phyloP scores from a whole-genome alignment of 92 coral and sea anemone genomes.

The Palythoa grandiflora region DNA sequence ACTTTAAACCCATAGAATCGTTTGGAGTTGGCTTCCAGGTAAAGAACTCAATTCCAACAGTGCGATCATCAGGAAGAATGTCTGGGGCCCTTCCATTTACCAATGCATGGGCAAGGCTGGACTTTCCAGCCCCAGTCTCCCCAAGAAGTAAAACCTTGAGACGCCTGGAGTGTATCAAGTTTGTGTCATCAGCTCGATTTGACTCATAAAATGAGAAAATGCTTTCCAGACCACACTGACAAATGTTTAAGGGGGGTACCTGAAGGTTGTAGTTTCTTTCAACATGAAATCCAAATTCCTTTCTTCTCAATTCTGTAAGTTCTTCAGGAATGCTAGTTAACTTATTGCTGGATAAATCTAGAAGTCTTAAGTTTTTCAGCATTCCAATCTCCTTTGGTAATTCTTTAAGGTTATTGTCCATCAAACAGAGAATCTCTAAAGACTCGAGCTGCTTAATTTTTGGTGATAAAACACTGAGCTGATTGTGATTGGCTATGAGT shows the following conservation, averaged over 20 bases:
- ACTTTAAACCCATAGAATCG: constrained; percentile 76
- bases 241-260: constrained; percentile 85
- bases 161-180: constrained; percentile 78
- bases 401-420: constrained; percentile 71
- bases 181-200: constrained; percentile 45
- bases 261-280: constrained; percentile 80
- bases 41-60: constrained; percentile 88
- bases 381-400: constrained; percentile 83
- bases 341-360: constrained; percentile 82
- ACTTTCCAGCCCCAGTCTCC: constrained; percentile 93
- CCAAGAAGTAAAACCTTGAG: constrained; percentile 89
- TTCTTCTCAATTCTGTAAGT: constrained; percentile 62
- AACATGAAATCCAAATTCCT: constrained; percentile 59
- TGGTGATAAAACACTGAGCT: constrained; percentile 66
- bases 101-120: constrained; percentile 83
- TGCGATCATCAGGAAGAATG: constrained; percentile 70
- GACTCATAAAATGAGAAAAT: constrained; percentile 81
- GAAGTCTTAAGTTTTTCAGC: constrained; percentile 57
- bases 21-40: constrained; percentile 77
- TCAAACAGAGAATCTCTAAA: constrained; percentile 71
- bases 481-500: constrained; percentile 69
- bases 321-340: constrained; percentile 87
- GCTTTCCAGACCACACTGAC: constrained; percentile 80
- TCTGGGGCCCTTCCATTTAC: constrained; percentile 68
- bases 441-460: constrained; percentile 66